Evolutionary conservation across 2,888 invertebrate species (phyloP), one percentile per base, ranked within the genome.

Genomic region (Campoplex capitator): DNA sequence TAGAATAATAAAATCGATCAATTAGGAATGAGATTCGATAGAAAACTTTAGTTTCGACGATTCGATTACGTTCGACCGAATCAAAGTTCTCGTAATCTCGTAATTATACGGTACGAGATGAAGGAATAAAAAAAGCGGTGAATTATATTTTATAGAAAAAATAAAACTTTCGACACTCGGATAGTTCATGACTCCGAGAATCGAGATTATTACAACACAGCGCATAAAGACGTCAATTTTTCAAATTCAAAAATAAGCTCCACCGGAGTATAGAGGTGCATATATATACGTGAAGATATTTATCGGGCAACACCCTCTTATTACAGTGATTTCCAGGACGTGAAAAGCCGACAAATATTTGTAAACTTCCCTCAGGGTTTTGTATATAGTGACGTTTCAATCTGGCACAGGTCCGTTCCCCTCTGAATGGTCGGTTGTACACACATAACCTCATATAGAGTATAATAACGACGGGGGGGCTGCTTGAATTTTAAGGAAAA

Each of bases 271-370:
- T 45, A 79, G 32, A 56, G 8, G 18, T 23, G 23, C 48, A 16
- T 48, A 28, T 56, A 35, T 58, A 48, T 58, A 28, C 58, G 62
- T 79, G 48, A 35, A 45, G 16, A 73, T 73, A 38, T 74, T 54
- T 65, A 67, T 74, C 65, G 54, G 42, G 51, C 28, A 28, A 54
- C 68, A 68, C 70, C 75, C 83, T 75, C 45, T 74, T 54, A 54
- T 67, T 74, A 83, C 54, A 86, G 81, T 68, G 76, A 73, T 88
- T 75, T 68, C 77, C 71, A 73, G 73, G 74, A 74, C 54, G 82
- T 68, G 79, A 71, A 86, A 23, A 81, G 84, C 89, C 90, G 85
- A 88, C 88, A 91, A 91, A 92, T 92, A 91, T 92, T 92, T 90
- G 91, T 91, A 91, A 91, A 91, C 91, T 92, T 83, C 68, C 86